Evolutionary conservation across 2,888 invertebrate genomes (phyloP).

Genomic region (Galerucella pusilla): DNA sequence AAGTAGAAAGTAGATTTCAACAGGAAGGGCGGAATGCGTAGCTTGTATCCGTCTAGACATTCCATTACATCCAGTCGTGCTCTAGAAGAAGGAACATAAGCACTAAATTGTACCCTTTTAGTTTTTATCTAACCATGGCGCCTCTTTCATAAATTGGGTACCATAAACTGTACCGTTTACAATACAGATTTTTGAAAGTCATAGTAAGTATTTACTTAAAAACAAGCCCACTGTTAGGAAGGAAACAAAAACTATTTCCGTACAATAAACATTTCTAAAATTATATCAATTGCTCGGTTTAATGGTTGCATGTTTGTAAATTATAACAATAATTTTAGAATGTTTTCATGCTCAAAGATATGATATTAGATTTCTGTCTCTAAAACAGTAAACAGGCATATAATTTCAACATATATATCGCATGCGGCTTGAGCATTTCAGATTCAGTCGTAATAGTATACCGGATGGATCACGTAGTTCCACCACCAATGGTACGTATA

Average conservation of each 20-base stretch:
- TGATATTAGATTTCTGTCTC: background rate
- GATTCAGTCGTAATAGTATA: background rate
- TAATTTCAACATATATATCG: background rate
- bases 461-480: no score
- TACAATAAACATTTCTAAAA: background rate
- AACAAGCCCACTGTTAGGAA: no score
- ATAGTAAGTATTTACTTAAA: background rate
- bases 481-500: no score
- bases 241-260: background rate
- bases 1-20: background rate
- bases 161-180: slow-evolving; percentile 3
- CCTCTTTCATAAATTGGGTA: slow-evolving; percentile 7
- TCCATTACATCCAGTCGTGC: background rate
- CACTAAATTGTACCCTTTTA: slow-evolving; percentile 14
- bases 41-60: background rate
- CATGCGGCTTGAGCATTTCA: background rate
- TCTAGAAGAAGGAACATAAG: background rate
- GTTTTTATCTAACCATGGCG: slow-evolving; percentile 8
- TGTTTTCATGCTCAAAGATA: background rate
- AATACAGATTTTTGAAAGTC: slow-evolving; percentile 5
- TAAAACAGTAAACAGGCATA: background rate
- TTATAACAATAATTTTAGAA: background rate
- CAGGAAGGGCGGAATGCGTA: background rate
- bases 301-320: background rate
- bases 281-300: background rate